Percentiles rank a stretch among this genome's conserved stretches.
These are phyloP conservation scores for Enteromius fasciolatus DNA, from an alignment of 2,797 vertebrate genomes.

Conservation along the genomic window DNA sequence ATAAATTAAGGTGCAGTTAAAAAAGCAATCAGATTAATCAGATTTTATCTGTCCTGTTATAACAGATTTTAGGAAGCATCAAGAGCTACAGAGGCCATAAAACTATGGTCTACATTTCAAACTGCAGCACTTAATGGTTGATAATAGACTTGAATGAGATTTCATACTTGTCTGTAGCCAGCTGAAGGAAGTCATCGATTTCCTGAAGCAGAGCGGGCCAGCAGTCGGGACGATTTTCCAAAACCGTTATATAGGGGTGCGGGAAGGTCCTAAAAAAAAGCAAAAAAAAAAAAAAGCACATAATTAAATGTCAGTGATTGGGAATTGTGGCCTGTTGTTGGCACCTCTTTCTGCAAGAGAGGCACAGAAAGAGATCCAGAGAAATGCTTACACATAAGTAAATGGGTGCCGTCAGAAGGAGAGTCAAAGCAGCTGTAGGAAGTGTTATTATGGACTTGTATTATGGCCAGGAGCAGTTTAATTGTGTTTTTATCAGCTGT, in stretches of 20 bases:
- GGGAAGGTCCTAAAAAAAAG: slow-evolving; percentile 80
- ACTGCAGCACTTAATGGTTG: background rate
- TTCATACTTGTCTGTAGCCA: slow-evolving; percentile 83
- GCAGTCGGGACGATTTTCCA: slow-evolving; percentile 90
- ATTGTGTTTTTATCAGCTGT: background rate
- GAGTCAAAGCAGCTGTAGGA: background rate
- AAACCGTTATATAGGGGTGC: slow-evolving; percentile 88
- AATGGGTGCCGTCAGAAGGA: background rate
- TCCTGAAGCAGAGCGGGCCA: slow-evolving; percentile 89
- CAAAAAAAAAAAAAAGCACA: slow-evolving; percentile 70
- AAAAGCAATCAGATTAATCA: background rate
- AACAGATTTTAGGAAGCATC: background rate
- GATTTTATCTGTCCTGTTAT: background rate
- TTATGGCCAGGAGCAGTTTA: background rate
- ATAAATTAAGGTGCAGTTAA: background rate
- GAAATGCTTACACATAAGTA: background rate
- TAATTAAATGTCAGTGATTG: slow-evolving; percentile 10
- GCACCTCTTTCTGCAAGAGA: background rate
- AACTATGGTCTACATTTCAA: background rate
- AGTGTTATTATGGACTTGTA: background rate
- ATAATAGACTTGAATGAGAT: slow-evolving; percentile 10
- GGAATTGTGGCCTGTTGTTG: background rate
- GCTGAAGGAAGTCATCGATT: slow-evolving; percentile 81
- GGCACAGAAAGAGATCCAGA: background rate
- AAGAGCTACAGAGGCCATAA: background rate